Conservation (phyloP, 2,113 vertebrate genomes). For the Mustela nigripes region DNA sequence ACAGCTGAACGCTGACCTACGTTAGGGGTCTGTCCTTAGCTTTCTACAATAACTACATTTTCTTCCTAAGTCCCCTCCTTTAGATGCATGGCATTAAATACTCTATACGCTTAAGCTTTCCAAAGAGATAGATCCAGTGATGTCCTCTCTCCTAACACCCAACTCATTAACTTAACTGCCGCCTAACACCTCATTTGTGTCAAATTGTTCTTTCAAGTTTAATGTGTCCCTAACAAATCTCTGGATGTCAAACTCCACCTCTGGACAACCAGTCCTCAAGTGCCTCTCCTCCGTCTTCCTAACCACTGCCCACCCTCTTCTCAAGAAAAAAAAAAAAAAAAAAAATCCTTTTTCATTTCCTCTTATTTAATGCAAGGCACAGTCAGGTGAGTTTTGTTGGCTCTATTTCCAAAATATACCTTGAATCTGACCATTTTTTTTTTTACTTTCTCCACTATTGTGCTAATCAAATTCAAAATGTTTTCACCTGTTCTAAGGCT, state of each 20-base stretch:
- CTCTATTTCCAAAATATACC: not conserved
- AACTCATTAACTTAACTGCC: not conserved
- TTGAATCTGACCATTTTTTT: not conserved
- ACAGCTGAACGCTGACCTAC: not conserved
- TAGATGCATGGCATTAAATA: not conserved
- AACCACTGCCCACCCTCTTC: not conserved
- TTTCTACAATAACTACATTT: not conserved
- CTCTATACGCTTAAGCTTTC: not conserved
- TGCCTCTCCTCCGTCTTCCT: not conserved
- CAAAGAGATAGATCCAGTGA: not conserved
- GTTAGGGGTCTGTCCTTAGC: not conserved
- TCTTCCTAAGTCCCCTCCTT: not conserved
- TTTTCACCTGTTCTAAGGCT: not conserved
- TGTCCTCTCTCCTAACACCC: not conserved
- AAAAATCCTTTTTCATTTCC: not conserved
- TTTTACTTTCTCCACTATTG: not conserved
- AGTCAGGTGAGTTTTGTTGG: not conserved
- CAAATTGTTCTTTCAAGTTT: not conserved
- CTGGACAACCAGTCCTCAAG: not conserved
- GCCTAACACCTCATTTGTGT: not conserved
- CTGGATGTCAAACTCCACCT: not conserved
- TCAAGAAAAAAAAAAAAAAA: not conserved
- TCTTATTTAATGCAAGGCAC: not conserved
- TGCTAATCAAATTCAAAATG: not conserved
- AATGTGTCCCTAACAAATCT: not conserved